Evolutionary conservation across 2,888 invertebrate genomes (phyloP), one percentile per base, ranked within the genome.

Genomic region (Aspidapion aeneum): DNA sequence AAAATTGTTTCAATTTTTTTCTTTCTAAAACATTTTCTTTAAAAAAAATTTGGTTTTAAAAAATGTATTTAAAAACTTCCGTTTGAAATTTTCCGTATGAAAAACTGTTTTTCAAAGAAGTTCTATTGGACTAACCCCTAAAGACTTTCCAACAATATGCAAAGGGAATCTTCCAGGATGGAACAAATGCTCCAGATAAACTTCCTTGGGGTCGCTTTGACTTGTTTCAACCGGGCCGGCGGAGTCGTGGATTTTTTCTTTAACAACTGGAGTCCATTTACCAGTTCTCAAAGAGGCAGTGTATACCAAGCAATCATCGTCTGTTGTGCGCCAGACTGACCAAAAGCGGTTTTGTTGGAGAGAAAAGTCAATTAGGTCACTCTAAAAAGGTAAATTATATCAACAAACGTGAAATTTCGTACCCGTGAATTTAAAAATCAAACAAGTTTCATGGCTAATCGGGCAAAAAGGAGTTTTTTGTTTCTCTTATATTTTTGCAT

Each of bases 131-230:
- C 70, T 67, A 79, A 93, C 93, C 78, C 88, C 89, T 2, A 96
- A 82, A 0, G 95, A 95, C 78, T 93, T 93, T 55, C 87, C 86
- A 58, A 97, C 89, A 68, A 95, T 92, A n/a, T 86, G 82, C 1
- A 89, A 82, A 21, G 93, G 92, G 81, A 96, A 96, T 67, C 91
- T 85, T 12, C 93, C 93, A 0, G 94, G 94, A 72, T 91, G 86
- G 73, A 96, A 93, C 71, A 97, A 90, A 69, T 88, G 86, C 59
- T 88, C 85, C 64, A 90, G 83, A 75, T 90, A 93, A 9, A 87
- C 84, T 74, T 91, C 88, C 54, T 88, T 82, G 0, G 91, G 89
- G 80, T 92, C 91, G 51, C 84, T 83, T 5, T 84, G 82, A 68
- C 61, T 55, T 18, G 51, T 51, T 81, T 85, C 67, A 85, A 86